Evolutionary conservation across 2,797 vertebrate genomes (phyloP).

Genomic region (Cryptoblepharus egeriae): DNA sequence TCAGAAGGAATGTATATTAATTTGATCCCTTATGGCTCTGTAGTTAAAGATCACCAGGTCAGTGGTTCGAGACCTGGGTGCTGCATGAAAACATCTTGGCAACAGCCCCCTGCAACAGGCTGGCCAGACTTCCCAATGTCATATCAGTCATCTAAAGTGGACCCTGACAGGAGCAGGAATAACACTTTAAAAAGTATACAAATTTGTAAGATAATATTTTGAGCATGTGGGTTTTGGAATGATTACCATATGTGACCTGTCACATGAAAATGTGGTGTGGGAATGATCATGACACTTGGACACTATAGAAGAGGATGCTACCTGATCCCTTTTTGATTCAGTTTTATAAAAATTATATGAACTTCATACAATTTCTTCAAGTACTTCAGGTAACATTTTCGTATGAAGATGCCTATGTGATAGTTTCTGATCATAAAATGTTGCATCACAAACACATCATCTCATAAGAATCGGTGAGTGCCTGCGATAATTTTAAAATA

Average conservation of each 20-base stretch:
- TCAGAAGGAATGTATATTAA: background rate
- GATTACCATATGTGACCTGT: background rate
- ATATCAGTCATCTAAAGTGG: no score
- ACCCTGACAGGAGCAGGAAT: no score
- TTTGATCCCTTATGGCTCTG: no score
- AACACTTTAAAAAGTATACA: no score
- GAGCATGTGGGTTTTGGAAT: constrained; percentile 7
- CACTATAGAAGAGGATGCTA: background rate
- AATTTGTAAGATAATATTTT: background rate
- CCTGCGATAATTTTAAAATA: background rate
- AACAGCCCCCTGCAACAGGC: no score
- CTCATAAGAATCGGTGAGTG: background rate
- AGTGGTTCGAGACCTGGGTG: no score
- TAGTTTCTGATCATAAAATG: background rate
- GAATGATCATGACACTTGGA: background rate
- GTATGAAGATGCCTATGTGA: background rate
- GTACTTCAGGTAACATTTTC: background rate
- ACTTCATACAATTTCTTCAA: background rate
- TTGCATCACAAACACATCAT: background rate
- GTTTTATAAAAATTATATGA: background rate
- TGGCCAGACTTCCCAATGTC: no score
- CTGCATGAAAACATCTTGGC: no score
- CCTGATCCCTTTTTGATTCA: background rate
- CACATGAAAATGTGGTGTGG: background rate
- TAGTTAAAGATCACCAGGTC: no score